These are phyloP conservation scores for Plebejus melissa DNA, from an alignment of 2,888 invertebrate genomes.

Conservation along the genomic window DNA sequence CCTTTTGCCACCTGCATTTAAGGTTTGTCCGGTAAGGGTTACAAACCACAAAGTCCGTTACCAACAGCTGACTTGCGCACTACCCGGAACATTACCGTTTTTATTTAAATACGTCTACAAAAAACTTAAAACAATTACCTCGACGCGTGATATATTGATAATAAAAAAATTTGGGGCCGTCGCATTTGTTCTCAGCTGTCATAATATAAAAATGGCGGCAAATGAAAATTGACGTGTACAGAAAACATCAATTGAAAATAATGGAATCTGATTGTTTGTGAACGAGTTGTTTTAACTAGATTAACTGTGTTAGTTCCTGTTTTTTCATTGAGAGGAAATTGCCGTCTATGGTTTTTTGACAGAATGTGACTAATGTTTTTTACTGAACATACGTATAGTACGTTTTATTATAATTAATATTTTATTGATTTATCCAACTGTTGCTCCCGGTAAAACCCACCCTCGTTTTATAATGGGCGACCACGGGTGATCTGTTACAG, in stretches of 20 bases:
- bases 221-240: conserved; percentile 75
- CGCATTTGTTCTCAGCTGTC: conserved; percentile 58
- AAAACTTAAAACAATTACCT: conserved; percentile 42
- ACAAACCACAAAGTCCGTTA: conserved; percentile 26
- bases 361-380: not conserved
- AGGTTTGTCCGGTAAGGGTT: conserved; percentile 13
- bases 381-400: not conserved
- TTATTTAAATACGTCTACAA: conserved; percentile 60
- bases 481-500: conserved; percentile 23
- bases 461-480: conserved; percentile 16
- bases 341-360: not conserved
- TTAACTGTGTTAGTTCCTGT: conserved; percentile 16
- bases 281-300: conserved; percentile 16
- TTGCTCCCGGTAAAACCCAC: conserved; percentile 4
- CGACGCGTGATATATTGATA: conserved; percentile 37
- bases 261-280: conserved; percentile 62
- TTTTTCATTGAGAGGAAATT: not conserved
- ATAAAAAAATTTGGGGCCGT: conserved; percentile 43
- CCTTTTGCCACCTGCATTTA: conserved; percentile 13
- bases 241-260: conserved; percentile 72
- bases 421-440: conserved; percentile 20
- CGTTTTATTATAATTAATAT: conserved; percentile 5
- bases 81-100: conserved; percentile 73
- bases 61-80: conserved; percentile 48
- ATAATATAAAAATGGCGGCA: conserved; percentile 57